phyloP scores from a whole-genome alignment of 2,113 vertebrate species.

The Galemys pyrenaicus region DNA sequence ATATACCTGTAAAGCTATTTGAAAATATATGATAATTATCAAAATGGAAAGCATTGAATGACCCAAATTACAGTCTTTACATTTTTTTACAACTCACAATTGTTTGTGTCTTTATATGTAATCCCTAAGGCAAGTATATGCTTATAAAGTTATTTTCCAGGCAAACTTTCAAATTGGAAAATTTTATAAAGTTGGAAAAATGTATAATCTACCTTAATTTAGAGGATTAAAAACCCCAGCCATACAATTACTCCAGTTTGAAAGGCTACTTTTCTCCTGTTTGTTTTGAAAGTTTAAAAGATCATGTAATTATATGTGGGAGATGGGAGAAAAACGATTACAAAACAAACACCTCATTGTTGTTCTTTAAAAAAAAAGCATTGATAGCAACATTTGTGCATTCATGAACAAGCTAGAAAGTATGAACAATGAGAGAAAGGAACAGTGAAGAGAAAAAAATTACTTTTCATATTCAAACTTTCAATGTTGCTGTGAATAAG shows the following conservation, averaged over 20 bases:
- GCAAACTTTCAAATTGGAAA: background rate
- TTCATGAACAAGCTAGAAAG: slow-evolving; percentile 57
- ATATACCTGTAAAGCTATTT: background rate
- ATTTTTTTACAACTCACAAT: background rate
- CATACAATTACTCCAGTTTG: slow-evolving; percentile 70
- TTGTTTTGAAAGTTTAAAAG: slow-evolving; percentile 73
- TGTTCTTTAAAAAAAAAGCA: slow-evolving; percentile 61
- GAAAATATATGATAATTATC: background rate
- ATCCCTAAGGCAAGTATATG: background rate
- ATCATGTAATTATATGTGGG: slow-evolving; percentile 47
- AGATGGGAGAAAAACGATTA: slow-evolving; percentile 58
- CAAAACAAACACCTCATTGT: slow-evolving; percentile 65
- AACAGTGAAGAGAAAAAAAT: slow-evolving; percentile 49
- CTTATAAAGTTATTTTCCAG: slow-evolving; percentile 10
- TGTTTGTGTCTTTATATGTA: background rate
- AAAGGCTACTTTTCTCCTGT: slow-evolving; percentile 68
- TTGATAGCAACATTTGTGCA: slow-evolving; percentile 35
- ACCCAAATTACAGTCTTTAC: background rate
- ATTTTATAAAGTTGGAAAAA: background rate
- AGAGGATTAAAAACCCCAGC: slow-evolving; percentile 5
- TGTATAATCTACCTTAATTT: slow-evolving; percentile 6
- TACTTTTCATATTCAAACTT: slow-evolving; percentile 65
- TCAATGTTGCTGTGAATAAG: slow-evolving; percentile 70
- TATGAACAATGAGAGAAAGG: slow-evolving; percentile 57
- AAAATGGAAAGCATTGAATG: slow-evolving; percentile 28